Evolutionary conservation across 2,113 vertebrate genomes (phyloP).

Genomic region (Engystomops pustulosus): DNA sequence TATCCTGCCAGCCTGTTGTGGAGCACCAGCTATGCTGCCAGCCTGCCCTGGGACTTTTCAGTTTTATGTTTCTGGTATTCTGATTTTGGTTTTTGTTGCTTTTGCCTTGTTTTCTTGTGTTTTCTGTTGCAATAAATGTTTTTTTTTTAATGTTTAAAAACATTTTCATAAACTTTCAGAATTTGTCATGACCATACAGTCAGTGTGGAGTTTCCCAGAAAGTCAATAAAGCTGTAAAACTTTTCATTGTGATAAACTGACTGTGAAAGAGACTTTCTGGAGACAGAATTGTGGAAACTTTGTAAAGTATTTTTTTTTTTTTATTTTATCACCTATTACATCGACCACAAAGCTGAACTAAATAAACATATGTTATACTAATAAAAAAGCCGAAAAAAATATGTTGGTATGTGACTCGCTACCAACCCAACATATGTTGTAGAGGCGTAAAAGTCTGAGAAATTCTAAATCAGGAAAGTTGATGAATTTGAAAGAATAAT

Average conservation of each 20-base stretch:
- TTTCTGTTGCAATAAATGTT: too few relatives aligned
- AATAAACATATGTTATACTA: constrained; percentile 34
- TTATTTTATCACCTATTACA: constrained; percentile 1
- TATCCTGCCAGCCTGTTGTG: too few relatives aligned
- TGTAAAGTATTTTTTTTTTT: background rate
- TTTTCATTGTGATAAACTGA: background rate
- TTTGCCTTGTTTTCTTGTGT: too few relatives aligned
- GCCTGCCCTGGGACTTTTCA: too few relatives aligned
- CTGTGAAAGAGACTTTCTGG: background rate
- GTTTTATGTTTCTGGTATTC: too few relatives aligned
- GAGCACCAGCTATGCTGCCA: too few relatives aligned
- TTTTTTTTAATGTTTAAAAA: too few relatives aligned
- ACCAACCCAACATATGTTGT: constrained; percentile 36
- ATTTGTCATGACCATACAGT: too few relatives aligned
- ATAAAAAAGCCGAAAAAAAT: constrained; percentile 35
- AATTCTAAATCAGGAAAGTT: constrained; percentile 28
- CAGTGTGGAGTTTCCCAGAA: background rate
- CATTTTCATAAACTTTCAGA: too few relatives aligned
- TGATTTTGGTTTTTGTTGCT: too few relatives aligned
- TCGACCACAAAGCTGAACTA: background rate
- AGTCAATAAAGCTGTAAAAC: background rate
- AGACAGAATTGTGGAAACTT: background rate
- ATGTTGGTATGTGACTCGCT: constrained; percentile 12
- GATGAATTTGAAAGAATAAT: constrained; percentile 11
- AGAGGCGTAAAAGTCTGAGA: constrained; percentile 34